Conservation (phyloP, 2,888 invertebrate genomes). For the Xanthia togata region DNA sequence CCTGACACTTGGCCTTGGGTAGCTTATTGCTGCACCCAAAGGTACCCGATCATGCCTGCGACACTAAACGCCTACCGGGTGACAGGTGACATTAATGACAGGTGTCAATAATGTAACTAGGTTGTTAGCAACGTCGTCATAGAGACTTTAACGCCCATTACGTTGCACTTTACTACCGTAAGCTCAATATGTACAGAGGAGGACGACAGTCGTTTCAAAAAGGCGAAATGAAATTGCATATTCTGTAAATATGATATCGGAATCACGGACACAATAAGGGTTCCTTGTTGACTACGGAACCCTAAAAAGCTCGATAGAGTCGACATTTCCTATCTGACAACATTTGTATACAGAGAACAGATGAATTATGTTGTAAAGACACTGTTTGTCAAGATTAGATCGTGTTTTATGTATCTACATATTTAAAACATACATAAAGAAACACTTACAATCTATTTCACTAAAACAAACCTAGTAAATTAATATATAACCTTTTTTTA, state of each 20-base stretch:
- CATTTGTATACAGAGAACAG: too few species aligned
- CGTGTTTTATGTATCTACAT: background rate
- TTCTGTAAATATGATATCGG: background rate
- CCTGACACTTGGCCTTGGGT: background rate
- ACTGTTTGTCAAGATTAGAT: background rate
- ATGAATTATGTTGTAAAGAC: too few species aligned
- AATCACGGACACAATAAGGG: background rate
- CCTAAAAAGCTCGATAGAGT: too few species aligned
- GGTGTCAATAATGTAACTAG: too few species aligned
- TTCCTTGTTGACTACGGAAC: too few species aligned
- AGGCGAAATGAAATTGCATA: too few species aligned
- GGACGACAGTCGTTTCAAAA: too few species aligned
- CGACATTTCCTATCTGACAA: too few species aligned
- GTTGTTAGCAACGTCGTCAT: background rate
- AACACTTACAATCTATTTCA: background rate
- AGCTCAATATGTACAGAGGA: background rate
- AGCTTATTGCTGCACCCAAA: conserved; percentile 3
- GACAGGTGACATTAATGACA: conserved; percentile 4
- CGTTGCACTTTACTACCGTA: background rate
- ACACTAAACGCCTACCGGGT: background rate
- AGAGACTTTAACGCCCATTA: background rate
- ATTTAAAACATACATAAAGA: background rate
- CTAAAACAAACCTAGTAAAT: background rate
- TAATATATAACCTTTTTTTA: background rate
- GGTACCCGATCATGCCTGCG: conserved; percentile 6